phyloP scores from a whole-genome alignment of 2,113 vertebrate genomes.

The Emydura subglobosa region DNA sequence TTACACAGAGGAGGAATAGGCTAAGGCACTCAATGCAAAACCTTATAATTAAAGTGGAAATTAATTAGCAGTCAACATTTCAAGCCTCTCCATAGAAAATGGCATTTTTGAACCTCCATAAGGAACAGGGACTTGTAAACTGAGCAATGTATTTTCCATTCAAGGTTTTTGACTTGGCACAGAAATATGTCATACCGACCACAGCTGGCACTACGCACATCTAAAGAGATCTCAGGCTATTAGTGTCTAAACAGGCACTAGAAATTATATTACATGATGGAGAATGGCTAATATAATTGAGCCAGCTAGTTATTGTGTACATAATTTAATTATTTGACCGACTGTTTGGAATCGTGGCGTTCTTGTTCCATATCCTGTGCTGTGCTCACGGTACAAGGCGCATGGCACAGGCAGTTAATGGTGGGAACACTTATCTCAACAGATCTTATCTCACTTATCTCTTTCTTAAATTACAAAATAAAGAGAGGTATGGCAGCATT shows the following conservation, averaged over 20 bases:
- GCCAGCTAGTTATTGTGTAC: conserved; percentile 70
- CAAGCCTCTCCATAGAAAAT: conserved; percentile 21
- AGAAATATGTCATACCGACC: conserved; percentile 45
- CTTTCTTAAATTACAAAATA: background rate
- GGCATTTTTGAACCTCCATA: conserved; percentile 32
- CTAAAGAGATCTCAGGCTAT: conserved; percentile 72
- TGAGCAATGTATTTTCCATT: conserved; percentile 46
- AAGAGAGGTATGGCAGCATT: background rate
- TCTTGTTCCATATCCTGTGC: conserved; percentile 12
- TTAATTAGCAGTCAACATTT: background rate
- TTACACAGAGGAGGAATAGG: background rate
- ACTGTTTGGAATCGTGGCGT: conserved; percentile 68
- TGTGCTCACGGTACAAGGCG: background rate
- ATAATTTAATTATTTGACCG: conserved; percentile 79
- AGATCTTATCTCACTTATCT: background rate
- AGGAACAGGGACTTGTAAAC: conserved; percentile 39
- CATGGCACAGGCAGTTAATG: conserved; percentile 40
- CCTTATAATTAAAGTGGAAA: conserved; percentile 25
- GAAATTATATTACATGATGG: conserved; percentile 75
- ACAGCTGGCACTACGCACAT: conserved; percentile 64
- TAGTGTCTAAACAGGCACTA: conserved; percentile 73
- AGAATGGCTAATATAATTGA: conserved; percentile 74
- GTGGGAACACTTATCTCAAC: background rate
- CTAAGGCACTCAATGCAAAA: background rate
- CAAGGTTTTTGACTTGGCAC: conserved; percentile 62